phyloP scores from a whole-genome alignment of 2,113 vertebrate genomes.

The Ellobius talpinus region DNA sequence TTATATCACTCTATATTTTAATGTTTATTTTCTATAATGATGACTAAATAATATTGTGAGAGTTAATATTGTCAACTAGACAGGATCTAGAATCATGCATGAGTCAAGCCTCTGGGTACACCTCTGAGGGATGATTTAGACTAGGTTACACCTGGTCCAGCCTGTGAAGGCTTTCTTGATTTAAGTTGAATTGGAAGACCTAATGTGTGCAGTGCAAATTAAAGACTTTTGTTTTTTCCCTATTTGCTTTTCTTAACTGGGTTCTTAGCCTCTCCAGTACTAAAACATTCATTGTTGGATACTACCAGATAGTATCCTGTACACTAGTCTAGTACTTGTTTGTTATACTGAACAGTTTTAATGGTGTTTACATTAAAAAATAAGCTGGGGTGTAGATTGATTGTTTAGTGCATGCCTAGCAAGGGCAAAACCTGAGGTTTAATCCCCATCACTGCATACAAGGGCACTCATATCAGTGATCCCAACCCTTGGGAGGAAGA shows the following conservation, averaged over 20 bases:
- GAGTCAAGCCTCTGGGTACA: background rate
- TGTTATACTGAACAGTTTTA: slow-evolving; percentile 63
- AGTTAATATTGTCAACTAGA: background rate
- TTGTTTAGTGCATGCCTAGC: background rate
- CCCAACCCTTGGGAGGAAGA: too few species aligned
- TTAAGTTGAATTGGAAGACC: background rate
- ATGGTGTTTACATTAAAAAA: slow-evolving; percentile 51
- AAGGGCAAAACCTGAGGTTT: background rate
- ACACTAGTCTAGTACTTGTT: background rate
- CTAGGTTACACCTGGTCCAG: background rate
- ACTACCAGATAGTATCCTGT: background rate
- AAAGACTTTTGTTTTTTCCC: background rate
- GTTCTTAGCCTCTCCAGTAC: background rate
- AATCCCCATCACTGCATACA: background rate
- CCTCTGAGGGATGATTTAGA: slow-evolving; percentile 28
- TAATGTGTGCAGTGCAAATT: background rate
- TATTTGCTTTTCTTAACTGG: background rate
- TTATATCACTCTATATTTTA: background rate
- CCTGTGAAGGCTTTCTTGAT: background rate
- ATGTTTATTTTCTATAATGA: background rate
- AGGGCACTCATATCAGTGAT: background rate
- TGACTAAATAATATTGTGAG: slow-evolving; percentile 32
- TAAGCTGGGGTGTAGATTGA: background rate
- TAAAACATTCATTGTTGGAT: background rate
- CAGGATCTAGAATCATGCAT: background rate